phyloP scores from a whole-genome alignment of 2,113 vertebrate genomes.

The Boleophthalmus pectinirostris region DNA sequence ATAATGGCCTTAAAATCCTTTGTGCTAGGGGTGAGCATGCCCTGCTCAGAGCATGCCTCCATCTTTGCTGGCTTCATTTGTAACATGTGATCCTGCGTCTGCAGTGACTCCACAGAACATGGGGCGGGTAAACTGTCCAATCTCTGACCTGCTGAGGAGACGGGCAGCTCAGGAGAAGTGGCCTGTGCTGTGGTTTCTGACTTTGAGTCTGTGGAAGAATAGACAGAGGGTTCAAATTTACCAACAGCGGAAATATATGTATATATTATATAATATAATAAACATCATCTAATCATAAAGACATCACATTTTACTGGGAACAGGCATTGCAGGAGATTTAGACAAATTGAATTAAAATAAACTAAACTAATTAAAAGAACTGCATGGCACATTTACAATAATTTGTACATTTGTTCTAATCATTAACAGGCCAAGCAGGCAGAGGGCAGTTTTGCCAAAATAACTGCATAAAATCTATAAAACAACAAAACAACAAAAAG shows the following conservation, averaged over 20 bases:
- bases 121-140: constrained; percentile 39
- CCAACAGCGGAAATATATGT: background rate
- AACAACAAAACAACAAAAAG: too few relatives aligned
- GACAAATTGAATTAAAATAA: background rate
- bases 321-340: too few relatives aligned
- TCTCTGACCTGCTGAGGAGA: constrained; percentile 48
- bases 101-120: constrained; percentile 58
- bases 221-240: background rate
- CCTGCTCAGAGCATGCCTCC: constrained; percentile 55
- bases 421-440: background rate
- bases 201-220: constrained; percentile 52
- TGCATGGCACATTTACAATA: background rate
- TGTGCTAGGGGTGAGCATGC: constrained; percentile 56
- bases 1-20: constrained; percentile 75
- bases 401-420: background rate
- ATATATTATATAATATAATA: background rate
- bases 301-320: too few relatives aligned
- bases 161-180: constrained; percentile 44
- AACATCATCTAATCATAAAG: too few relatives aligned
- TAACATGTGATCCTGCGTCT: constrained; percentile 62
- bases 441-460: background rate
- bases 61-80: constrained; percentile 70
- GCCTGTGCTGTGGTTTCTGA: constrained; percentile 59
- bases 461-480: background rate
- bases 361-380: too few relatives aligned